These are phyloP conservation scores for Papilio dardanus DNA, from an alignment of 1,140 invertebrate species.

Conservation along the genomic window DNA sequence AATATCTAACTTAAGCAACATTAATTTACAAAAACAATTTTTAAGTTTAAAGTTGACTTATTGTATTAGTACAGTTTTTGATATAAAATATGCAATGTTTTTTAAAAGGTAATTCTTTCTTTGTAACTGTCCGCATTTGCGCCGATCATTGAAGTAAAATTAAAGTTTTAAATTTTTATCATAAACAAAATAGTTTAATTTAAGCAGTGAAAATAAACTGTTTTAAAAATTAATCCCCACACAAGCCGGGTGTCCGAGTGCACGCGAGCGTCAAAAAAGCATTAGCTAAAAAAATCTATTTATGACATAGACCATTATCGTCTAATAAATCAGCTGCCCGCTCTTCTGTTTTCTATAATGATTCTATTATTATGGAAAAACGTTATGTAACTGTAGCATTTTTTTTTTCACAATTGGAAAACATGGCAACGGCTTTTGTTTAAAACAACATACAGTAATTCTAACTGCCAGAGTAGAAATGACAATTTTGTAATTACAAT, in stretches of 20 bases:
- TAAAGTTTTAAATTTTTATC: background rate
- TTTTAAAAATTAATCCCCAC: constrained; percentile 59
- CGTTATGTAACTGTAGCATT: constrained; percentile 81
- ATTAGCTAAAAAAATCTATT: constrained; percentile 78
- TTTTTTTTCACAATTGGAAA: constrained; percentile 67
- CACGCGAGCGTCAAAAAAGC: constrained; percentile 62
- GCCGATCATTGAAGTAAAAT: background rate
- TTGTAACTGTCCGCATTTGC: constrained; percentile 3
- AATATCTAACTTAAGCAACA: constrained; percentile 37
- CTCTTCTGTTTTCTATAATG: constrained; percentile 82
- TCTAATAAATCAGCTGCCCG: constrained; percentile 81
- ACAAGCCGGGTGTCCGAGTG: constrained; percentile 55
- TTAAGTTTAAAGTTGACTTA: too few relatives aligned
- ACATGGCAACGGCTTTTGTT: constrained; percentile 53
- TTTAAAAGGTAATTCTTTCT: too few relatives aligned
- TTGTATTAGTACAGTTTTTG: too few relatives aligned
- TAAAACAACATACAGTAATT: background rate
- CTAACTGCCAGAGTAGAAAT: background rate
- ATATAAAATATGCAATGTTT: too few relatives aligned
- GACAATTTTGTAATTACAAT: background rate
- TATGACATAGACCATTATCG: constrained; percentile 80
- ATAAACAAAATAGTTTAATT: constrained; percentile 29
- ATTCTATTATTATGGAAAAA: constrained; percentile 83
- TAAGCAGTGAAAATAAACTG: constrained; percentile 44
- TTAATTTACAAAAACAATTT: constrained; percentile 9